Evolutionary conservation across 2,113 vertebrate species (phyloP), one percentile per base, ranked within the genome.

Genomic region (Ictalurus punctatus): DNA sequence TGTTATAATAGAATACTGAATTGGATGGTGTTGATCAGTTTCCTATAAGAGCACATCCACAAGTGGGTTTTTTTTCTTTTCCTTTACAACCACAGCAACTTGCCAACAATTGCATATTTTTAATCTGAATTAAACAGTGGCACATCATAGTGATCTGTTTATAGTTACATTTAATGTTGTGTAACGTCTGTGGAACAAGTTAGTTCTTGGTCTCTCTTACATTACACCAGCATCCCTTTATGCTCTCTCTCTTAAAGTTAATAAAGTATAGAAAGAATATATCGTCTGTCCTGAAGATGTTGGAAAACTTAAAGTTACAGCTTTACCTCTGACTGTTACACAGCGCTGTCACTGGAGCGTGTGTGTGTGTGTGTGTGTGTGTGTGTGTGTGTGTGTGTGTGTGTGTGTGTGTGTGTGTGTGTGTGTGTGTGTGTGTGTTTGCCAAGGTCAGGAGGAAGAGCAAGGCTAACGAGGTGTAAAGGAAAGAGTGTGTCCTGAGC

Each of bases 391-490:
- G 40, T 44, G 40, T 44, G 40, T 44, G 40, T 44, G 40, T 44
- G 40, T 44, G 40, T 44, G 40, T 44, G 44, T 6, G 40, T 40
- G 54, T 34, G n/a, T 58, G 52, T 59, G 80, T 44, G 44, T 44
- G 44, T 48, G 44, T 48, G 44, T 48, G 44, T 48, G 44, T 48
- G 44, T 48, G 44, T 48, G 44, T 48, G 44, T 48, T 19, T 23
- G 17, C 23, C 93, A 94, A 93, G 93, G 95, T 94, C 93, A 93
- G 76, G 23, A 83, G 92, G 91, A 89, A 91, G 88, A 90, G 91
- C 91, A 48, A 90, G 91, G 73, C 93, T 93, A 94, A 94, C 93
- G 91, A 94, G 89, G 94, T 94, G 93, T 95, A 94, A 94, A 95
- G 93, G 92, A 92, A 93, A 94, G 91, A 87, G 90, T 85, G 84